Percentiles rank a stretch among this genome's conserved stretches.
These are phyloP conservation scores for Abramis brama DNA, from an alignment of 2,113 vertebrate genomes.

Conservation along the genomic window DNA sequence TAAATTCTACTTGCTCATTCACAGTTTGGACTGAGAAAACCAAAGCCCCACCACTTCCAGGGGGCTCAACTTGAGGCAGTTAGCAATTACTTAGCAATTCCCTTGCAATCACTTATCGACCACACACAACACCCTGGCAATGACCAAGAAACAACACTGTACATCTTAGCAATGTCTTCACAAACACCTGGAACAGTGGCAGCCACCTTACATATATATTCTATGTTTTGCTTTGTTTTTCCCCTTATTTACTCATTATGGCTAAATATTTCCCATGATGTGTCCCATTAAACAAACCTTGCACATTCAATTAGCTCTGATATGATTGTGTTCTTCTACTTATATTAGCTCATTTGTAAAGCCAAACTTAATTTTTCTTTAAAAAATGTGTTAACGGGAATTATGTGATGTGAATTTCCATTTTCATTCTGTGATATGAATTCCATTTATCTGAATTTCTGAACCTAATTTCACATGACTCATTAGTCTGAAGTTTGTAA, in stretches of 20 bases:
- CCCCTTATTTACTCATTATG: not conserved
- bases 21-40: constrained; percentile 49
- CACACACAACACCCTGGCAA: not conserved
- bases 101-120: not conserved
- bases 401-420: not conserved
- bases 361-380: not conserved
- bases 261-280: not conserved
- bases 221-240: too few species aligned
- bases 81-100: not conserved
- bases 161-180: too few species aligned
- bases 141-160: not conserved
- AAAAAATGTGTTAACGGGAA: not conserved
- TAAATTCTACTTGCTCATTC: constrained; percentile 39
- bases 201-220: too few species aligned
- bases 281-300: not conserved
- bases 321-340: not conserved
- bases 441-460: not conserved
- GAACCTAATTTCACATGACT: not conserved
- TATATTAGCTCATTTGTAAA: not conserved
- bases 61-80: not conserved
- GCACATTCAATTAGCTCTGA: not conserved
- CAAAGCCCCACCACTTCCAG: not conserved
- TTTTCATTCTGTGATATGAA: not conserved
- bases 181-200: too few species aligned
- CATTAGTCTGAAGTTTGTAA: too few species aligned